A percentile compares a stretch with the other conserved stretches of the same genome.
Conservation (phyloP, 2,888 invertebrate species). For the Rhagonycha fulva region DNA sequence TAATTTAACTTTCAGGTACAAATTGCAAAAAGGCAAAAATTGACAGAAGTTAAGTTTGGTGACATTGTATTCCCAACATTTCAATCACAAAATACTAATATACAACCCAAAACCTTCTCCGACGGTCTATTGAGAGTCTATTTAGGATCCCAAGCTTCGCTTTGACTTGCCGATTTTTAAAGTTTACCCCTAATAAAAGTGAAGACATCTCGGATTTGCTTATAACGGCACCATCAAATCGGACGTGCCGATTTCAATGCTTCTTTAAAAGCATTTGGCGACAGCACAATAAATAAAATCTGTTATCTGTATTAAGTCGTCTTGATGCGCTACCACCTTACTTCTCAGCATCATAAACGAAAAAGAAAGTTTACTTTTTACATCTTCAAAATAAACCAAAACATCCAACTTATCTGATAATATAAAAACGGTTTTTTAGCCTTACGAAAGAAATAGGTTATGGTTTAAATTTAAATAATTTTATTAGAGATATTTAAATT, state of each 20-base stretch:
- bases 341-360: neutral
- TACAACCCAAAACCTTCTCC: conserved; percentile 6
- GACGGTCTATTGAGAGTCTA: conserved; percentile 3
- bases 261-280: conserved; percentile 29
- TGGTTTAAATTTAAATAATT: no score
- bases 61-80: conserved; percentile 17
- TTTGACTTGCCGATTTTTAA: conserved; percentile 25
- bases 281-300: conserved; percentile 20
- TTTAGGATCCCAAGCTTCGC: conserved; percentile 2
- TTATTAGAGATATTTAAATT: no score
- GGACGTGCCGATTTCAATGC: conserved; percentile 33
- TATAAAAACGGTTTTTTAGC: no score
- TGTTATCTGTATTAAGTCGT: neutral
- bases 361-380: neutral
- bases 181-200: conserved; percentile 22
- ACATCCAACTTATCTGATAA: neutral
- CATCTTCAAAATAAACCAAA: neutral
- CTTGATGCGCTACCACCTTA: neutral
- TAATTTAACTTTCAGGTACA: neutral
- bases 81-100: conserved; percentile 11
- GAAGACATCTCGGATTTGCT: conserved; percentile 26
- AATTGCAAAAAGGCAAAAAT: neutral
- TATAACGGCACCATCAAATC: conserved; percentile 35
- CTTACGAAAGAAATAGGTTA: no score
- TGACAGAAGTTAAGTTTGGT: neutral